Evolutionary conservation across 2,113 vertebrate species (phyloP).

Genomic region (Perca fluviatilis): DNA sequence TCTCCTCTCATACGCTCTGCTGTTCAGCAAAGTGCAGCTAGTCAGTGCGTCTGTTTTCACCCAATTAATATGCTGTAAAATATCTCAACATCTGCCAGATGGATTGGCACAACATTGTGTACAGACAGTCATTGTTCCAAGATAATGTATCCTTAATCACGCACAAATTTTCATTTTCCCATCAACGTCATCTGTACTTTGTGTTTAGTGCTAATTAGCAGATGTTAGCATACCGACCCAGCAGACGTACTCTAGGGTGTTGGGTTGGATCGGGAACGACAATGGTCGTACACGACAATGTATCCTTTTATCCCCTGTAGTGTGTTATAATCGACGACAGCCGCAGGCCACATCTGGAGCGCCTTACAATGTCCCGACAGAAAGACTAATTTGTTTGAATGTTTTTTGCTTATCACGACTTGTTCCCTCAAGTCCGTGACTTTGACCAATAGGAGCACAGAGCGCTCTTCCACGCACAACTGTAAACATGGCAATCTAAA

Average conservation of each 20-base stretch:
- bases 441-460: too few relatives aligned
- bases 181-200: not conserved
- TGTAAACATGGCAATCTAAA: too few relatives aligned
- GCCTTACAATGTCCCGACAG: too few relatives aligned
- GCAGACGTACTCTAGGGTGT: not conserved
- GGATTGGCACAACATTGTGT: not conserved
- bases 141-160: not conserved
- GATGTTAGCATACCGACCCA: not conserved
- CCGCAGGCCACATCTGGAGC: too few relatives aligned
- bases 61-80: not conserved
- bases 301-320: not conserved
- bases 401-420: too few relatives aligned
- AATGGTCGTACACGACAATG: not conserved
- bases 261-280: not conserved
- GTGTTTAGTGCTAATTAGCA: not conserved
- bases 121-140: not conserved
- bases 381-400: too few relatives aligned
- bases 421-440: too few relatives aligned
- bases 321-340: not conserved
- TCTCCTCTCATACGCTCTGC: not conserved
- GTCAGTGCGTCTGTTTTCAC: slow-evolving; percentile 11
- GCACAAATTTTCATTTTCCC: not conserved
- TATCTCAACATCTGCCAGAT: not conserved
- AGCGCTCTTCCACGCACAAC: too few relatives aligned
- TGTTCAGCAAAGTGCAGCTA: slow-evolving; percentile 25